Conservation (phyloP, 2,888 invertebrate species). For the Crioceris asparagi region DNA sequence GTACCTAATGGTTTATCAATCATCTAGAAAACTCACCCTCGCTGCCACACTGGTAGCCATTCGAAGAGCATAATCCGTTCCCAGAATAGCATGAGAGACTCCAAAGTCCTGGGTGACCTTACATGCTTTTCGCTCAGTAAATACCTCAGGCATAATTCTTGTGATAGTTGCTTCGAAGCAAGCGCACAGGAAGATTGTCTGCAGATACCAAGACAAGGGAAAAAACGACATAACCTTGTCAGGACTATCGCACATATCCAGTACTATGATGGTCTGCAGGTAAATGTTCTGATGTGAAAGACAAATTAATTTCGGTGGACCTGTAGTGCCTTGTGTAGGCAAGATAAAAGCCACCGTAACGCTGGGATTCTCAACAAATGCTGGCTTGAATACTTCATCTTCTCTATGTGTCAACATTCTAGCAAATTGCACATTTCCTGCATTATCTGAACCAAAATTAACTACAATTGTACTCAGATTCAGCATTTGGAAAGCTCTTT, state of each 20-base stretch:
- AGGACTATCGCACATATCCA: conserved; percentile 20
- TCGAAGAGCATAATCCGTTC: conserved; percentile 25
- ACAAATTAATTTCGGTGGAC: conserved; percentile 26
- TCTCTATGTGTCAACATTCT: conserved; percentile 17
- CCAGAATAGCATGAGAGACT: conserved; percentile 26
- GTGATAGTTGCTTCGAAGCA: conserved; percentile 24
- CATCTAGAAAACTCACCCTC: conserved; percentile 20
- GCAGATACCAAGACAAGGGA: conserved; percentile 27
- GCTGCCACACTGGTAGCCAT: conserved; percentile 25
- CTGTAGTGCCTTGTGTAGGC: conserved; percentile 27
- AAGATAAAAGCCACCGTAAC: conserved; percentile 28
- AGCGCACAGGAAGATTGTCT: conserved; percentile 25
- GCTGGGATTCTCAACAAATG: conserved; percentile 21
- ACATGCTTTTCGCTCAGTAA: conserved; percentile 26
- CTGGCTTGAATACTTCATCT: conserved; percentile 21
- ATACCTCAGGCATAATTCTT: conserved; percentile 23
- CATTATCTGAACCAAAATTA: conserved; percentile 19
- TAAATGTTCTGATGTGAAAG: conserved; percentile 28
- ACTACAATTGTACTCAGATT: conserved; percentile 10
- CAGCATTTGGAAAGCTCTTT: conserved; percentile 17
- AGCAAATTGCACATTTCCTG: conserved; percentile 17
- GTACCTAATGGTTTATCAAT: too few relatives aligned
- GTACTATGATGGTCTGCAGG: conserved; percentile 20
- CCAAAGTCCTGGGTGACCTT: conserved; percentile 30
- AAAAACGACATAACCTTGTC: conserved; percentile 28